A percentile compares a stretch with the other conserved stretches of the same genome.
Conservation (phyloP, 2,797 vertebrate species). For the Sus cebifrons region DNA sequence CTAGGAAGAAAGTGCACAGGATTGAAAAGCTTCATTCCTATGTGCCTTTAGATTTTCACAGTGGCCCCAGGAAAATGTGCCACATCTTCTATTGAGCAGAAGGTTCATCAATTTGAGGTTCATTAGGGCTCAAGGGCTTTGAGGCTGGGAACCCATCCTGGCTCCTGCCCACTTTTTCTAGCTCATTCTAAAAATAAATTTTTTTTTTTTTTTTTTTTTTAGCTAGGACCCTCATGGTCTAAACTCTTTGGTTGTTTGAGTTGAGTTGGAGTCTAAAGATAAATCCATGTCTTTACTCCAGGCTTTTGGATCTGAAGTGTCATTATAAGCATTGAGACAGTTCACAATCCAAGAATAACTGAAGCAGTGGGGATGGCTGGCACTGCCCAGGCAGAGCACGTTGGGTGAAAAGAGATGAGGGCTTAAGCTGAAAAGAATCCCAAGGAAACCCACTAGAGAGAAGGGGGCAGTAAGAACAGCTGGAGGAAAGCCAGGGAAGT, state of each 20-base stretch:
- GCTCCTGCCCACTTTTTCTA: not conserved
- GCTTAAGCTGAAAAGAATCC: not conserved
- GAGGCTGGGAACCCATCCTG: not conserved
- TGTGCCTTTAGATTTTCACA: conserved; percentile 3
- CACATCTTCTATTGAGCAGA: not conserved
- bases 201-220: not conserved
- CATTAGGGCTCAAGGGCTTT: not conserved
- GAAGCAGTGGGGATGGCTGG: not conserved
- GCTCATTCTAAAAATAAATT: not conserved
- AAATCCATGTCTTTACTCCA: not conserved
- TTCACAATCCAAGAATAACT: not conserved
- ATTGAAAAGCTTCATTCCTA: conserved; percentile 5
- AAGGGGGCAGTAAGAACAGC: not conserved
- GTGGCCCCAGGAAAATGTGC: not conserved
- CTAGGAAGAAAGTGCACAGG: not conserved
- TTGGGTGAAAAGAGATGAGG: not conserved
- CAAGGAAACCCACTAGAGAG: not conserved
- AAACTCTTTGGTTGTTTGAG: not conserved
- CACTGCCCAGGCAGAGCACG: not conserved
- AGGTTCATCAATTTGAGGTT: not conserved
- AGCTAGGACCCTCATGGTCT: not conserved
- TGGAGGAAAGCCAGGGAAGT: not conserved
- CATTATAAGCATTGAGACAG: not conserved
- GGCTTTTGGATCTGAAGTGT: not conserved
- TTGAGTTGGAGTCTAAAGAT: not conserved